Base-by-base conservation (phyloP, 92 coral and sea anemone genomes). In the Ricordea florida region DNA sequence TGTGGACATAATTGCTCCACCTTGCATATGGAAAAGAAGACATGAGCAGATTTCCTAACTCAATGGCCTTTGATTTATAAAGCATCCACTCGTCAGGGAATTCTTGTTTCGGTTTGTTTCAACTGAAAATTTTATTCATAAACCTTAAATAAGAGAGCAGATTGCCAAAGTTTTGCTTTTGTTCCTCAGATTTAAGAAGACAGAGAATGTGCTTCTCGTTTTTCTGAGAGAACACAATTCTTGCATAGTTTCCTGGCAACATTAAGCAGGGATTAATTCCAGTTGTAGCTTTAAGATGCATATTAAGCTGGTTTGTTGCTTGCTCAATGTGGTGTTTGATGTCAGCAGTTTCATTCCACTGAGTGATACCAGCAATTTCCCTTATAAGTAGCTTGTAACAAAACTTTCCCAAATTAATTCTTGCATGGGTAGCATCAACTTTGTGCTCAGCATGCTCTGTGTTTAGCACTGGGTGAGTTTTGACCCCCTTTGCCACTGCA, bases 181-280 rank as follows among this genome's bases (percentile, higher is more conserved):
- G 51, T 17, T 69, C 63, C 16, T 26, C 82, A 41, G 69, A 49
- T 37, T 47, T 22, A 11, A 62, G 72, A 49, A 62, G 72, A 26
- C 10, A 7, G 32, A 60, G n/a, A 30, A 75, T 50, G 29, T 57
- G 29, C 5, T 28, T 27, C 20, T 47, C 82, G 48, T 75, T 75
- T 45, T 76, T 35, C 18, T 51, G 41, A 18, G 37, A 26, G 21
- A 73, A 73, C 30, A 76, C 16, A 76, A 63, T 49, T 48, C 74
- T 62, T 13, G 74, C 82, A 76, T 76, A 62, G 49, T 76, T 76
- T 4, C 73, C 82, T 29, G 82, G 74, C 74, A 63, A 45, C 82
- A 76, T 76, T 6, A 76, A 11, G 22, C 63, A 76, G 1, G 83
- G 66, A 28, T 76, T 76, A 18, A 76, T 76, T 18, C 55, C 66